Evolutionary conservation across 2,888 invertebrate species (phyloP), one percentile per base, ranked within the genome.

Genomic region (Patella ulyssiponensis): DNA sequence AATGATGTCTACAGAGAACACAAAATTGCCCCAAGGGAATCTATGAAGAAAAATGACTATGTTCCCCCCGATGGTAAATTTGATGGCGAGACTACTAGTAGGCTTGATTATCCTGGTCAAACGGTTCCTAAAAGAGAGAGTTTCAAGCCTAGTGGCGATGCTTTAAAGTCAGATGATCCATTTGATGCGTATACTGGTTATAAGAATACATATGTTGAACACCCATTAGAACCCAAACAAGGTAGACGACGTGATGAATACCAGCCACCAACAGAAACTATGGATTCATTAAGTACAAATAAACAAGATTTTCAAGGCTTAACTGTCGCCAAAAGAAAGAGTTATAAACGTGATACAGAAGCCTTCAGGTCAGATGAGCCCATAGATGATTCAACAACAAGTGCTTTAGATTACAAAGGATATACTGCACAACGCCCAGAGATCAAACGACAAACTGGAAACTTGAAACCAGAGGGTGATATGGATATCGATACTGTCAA

Each of bases 331-430:
- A 87, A 85, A 71, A 82, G 84, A 56, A 80, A 81, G 27, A 89
- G 89, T 78, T 91, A 85, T 77, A 91, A 90, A 74, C 92, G 92
- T 0, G 88, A 87, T 20, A 81, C 84, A 27, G 80, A 80, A 11
- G 89, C 91, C 9, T 90, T 87, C 82, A 84, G 85, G 52, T 90
- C 91, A 5, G 86, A 87, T 23, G 90, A 88, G 11, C 91, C 91
- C 7, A 88, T 92, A 58, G 88, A 90, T 33, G 91, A 86, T 77
- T 83, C 82, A 52, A 92, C 92, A 52, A 92, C 92, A 1, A 85
- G 88, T 77, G 86, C 88, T 76, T 81, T 84, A 74, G 91, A 91
- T 80, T 91, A 84, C 80, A 85, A 86, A 71, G 83, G 77, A 69
- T 88, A 88, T 88, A 85, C 86, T 69, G 80, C 84, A 14, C 86